A percentile compares a stretch with the other conserved stretches of the same genome.
These are phyloP conservation scores for Trisateles emortualis DNA, from an alignment of 2,888 invertebrate species.

Conservation along the genomic window DNA sequence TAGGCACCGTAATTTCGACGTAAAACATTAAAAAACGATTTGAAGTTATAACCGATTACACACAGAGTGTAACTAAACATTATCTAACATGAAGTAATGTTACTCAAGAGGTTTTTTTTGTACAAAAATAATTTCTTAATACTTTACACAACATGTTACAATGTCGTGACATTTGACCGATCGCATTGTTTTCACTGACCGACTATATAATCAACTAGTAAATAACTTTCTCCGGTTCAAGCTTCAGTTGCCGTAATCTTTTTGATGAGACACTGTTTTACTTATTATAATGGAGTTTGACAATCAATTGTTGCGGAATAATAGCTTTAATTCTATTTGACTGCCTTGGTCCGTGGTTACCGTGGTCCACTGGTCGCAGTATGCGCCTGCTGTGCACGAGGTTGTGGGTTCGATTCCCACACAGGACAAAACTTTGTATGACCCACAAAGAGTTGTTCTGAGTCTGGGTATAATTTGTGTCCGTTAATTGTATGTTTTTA, in stretches of 20 bases:
- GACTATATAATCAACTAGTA: slow-evolving; percentile 26
- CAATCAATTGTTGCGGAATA: slow-evolving; percentile 44
- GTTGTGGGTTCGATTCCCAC: too few relatives aligned
- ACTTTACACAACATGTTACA: slow-evolving; percentile 8
- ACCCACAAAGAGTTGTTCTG: too few relatives aligned
- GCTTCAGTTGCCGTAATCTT: slow-evolving; percentile 11
- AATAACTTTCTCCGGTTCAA: slow-evolving; percentile 30
- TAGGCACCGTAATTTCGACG: too few relatives aligned
- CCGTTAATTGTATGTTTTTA: too few relatives aligned
- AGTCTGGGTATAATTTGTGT: too few relatives aligned
- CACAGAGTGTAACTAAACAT: neutral
- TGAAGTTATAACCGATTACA: neutral
- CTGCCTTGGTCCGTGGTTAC: too few relatives aligned
- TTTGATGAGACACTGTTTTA: slow-evolving; percentile 37
- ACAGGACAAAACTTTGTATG: too few relatives aligned
- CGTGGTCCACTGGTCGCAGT: too few relatives aligned
- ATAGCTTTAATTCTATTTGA: slow-evolving; percentile 35
- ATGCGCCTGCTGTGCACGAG: too few relatives aligned
- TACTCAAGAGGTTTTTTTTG: slow-evolving; percentile 8
- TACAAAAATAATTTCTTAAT: slow-evolving; percentile 13
- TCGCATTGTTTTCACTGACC: slow-evolving; percentile 43
- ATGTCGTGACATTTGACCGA: slow-evolving; percentile 44
- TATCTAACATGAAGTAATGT: slow-evolving; percentile 11
- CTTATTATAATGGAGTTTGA: slow-evolving; percentile 48
- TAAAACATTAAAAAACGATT: neutral